These are phyloP conservation scores for Megalurothrips usitatus DNA, from an alignment of 2,888 invertebrate genomes.

Conservation along the genomic window DNA sequence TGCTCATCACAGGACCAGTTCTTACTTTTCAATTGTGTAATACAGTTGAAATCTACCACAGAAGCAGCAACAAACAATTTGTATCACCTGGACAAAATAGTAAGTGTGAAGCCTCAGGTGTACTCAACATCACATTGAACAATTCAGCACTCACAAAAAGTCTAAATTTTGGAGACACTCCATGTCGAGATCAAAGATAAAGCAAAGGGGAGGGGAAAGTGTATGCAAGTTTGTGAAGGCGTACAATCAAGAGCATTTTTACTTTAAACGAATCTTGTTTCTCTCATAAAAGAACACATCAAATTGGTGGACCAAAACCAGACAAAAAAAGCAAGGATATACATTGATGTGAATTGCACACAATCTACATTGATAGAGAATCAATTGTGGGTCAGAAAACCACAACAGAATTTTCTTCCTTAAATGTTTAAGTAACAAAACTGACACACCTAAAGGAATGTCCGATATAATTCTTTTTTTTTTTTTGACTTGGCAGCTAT, in stretches of 20 bases:
- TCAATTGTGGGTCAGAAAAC: not conserved
- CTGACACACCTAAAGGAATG: too few relatives aligned
- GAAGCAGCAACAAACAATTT: not conserved
- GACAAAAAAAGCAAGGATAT: not conserved
- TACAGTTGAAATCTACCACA: not conserved
- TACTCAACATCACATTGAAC: not conserved
- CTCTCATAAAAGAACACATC: not conserved
- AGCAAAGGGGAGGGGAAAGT: not conserved
- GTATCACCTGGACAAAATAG: not conserved
- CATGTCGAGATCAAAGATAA: not conserved
- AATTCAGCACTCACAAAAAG: not conserved
- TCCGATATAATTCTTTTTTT: too few relatives aligned
- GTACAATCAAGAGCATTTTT: not conserved
- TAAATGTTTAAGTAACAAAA: too few relatives aligned
- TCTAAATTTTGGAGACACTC: not conserved
- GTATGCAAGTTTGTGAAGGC: not conserved
- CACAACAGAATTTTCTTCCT: too few relatives aligned
- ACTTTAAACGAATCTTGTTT: not conserved
- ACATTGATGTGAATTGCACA: too few relatives aligned
- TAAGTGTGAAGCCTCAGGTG: not conserved
- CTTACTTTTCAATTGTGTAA: not conserved
- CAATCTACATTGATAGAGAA: not conserved
- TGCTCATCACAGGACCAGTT: not conserved
- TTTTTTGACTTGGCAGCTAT: too few relatives aligned
- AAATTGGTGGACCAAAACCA: not conserved